A percentile compares a stretch with the other conserved stretches of the same genome.
Evolutionary conservation across 2,888 invertebrate species (phyloP).

Genomic region (Entomobrya multifasciata): DNA sequence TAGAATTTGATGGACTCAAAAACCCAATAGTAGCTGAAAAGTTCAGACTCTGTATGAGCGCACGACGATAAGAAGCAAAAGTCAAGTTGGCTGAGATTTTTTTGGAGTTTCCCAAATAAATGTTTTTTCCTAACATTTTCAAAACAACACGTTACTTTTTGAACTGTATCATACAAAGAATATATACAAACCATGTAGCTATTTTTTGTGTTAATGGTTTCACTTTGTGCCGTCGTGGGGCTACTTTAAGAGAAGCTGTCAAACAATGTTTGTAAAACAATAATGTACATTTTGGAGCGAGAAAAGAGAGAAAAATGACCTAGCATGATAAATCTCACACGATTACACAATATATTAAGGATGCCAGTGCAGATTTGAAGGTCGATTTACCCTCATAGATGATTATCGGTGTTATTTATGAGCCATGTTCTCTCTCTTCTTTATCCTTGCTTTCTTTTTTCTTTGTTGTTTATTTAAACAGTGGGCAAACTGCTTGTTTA

Average conservation of each 20-base stretch:
- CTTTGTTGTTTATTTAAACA: slow-evolving; percentile 45
- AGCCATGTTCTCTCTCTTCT: slow-evolving; percentile 66
- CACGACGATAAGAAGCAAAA: neutral
- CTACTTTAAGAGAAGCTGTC: slow-evolving; percentile 67
- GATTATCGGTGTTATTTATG: slow-evolving; percentile 76
- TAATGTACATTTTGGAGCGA: slow-evolving; percentile 65
- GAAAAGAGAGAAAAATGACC: slow-evolving; percentile 57
- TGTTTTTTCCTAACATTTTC: neutral
- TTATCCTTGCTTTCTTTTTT: slow-evolving; percentile 51
- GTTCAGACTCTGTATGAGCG: no score
- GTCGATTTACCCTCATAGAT: slow-evolving; percentile 75
- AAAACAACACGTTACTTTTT: no score
- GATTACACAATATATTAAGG: slow-evolving; percentile 71
- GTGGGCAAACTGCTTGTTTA: slow-evolving; percentile 43
- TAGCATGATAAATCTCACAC: slow-evolving; percentile 72
- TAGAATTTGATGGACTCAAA: slow-evolving; percentile 3
- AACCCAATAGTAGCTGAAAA: neutral
- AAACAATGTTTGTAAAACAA: slow-evolving; percentile 71
- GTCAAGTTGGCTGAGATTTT: neutral
- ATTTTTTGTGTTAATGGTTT: slow-evolving; percentile 37
- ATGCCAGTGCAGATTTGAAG: slow-evolving; percentile 75
- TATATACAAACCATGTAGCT: neutral
- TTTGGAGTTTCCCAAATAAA: neutral
- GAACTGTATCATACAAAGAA: no score
- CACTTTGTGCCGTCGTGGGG: slow-evolving; percentile 60